These are phyloP conservation scores for Tetanocera ferruginea DNA, from an alignment of 2,888 invertebrate species.

Conservation along the genomic window DNA sequence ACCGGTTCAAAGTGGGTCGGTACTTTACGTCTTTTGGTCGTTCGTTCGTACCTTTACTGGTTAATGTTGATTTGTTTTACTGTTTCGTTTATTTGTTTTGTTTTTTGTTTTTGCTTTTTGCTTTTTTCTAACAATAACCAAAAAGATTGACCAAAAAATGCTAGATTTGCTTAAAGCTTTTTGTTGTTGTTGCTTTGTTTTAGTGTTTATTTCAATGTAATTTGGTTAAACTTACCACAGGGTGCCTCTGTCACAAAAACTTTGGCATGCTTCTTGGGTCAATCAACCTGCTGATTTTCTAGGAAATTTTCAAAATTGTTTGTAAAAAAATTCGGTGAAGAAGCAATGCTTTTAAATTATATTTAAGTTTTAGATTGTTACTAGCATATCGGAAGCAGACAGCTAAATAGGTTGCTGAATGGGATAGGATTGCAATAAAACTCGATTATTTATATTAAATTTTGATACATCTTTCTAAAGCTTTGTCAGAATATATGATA, in stretches of 20 bases:
- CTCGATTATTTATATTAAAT: too few species aligned
- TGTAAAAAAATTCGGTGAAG: not conserved
- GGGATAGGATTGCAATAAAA: too few species aligned
- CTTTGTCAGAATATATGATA: too few species aligned
- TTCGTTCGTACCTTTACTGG: slow-evolving; percentile 55
- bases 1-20: slow-evolving; percentile 65
- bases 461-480: too few species aligned
- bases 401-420: too few species aligned
- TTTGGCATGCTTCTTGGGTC: slow-evolving; percentile 5
- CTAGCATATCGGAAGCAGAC: too few species aligned
- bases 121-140: not conserved
- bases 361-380: too few species aligned
- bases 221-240: not conserved
- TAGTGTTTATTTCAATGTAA: not conserved
- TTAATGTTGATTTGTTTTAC: slow-evolving; percentile 7
- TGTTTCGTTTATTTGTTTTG: slow-evolving; percentile 26
- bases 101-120: slow-evolving; percentile 13
- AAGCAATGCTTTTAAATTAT: too few species aligned
- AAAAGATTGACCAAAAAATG: not conserved
- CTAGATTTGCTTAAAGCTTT: not conserved
- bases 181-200: not conserved
- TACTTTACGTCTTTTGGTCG: slow-evolving; percentile 57
- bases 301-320: not conserved
- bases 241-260: not conserved
- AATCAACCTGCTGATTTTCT: slow-evolving; percentile 25